Conservation (phyloP, 2,113 vertebrate species). For the Tupaia chinensis region DNA sequence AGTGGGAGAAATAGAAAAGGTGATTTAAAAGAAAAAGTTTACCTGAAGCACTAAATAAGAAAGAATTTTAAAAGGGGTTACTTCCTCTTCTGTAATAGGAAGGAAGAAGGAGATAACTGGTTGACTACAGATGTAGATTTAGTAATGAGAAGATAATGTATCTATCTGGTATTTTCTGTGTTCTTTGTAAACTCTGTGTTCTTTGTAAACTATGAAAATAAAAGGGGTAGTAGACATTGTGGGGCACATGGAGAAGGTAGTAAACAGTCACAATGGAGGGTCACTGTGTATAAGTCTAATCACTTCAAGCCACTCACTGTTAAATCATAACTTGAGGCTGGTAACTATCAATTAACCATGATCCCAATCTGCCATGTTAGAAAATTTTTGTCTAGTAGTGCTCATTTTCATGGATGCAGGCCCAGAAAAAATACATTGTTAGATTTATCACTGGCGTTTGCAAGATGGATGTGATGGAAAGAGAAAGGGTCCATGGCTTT, state of each 20-base stretch:
- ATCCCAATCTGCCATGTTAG: neutral
- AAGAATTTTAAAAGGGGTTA: neutral
- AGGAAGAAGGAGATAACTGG: neutral
- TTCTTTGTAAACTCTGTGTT: neutral
- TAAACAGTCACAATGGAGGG: neutral
- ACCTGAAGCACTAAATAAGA: neutral
- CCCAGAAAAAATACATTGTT: neutral
- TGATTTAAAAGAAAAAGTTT: neutral
- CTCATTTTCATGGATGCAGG: neutral
- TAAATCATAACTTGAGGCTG: neutral
- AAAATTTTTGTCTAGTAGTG: neutral
- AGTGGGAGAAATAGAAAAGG: neutral
- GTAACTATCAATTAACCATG: neutral
- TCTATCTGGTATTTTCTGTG: neutral
- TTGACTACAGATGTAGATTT: neutral
- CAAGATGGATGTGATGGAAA: neutral
- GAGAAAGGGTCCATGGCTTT: neutral
- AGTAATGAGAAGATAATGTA: neutral
- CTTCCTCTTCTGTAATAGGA: neutral
- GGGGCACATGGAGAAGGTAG: neutral
- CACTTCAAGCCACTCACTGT: neutral
- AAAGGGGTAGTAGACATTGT: neutral
- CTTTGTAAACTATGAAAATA: neutral
- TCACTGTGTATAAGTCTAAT: too few species aligned
- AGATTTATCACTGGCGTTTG: neutral